phyloP scores from a whole-genome alignment of 2,888 invertebrate genomes.

The Archips crataeganus region DNA sequence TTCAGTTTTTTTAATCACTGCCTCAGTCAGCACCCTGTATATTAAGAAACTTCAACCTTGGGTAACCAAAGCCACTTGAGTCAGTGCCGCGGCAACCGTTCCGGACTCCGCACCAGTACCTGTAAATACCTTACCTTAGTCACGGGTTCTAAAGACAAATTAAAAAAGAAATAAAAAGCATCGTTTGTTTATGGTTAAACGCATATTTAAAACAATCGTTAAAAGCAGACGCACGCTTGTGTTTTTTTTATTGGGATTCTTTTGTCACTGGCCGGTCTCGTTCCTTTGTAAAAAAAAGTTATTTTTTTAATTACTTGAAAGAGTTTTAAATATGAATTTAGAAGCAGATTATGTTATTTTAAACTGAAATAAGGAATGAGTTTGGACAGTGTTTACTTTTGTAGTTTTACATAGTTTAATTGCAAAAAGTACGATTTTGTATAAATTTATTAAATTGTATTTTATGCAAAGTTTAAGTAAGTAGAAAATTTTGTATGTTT shows the following conservation, averaged over 20 bases:
- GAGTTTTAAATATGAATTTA: no score
- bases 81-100: slow-evolving; percentile 32
- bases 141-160: slow-evolving; percentile 27
- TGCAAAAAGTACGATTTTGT: background rate
- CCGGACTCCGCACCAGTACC: slow-evolving; percentile 16
- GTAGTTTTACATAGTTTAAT: background rate
- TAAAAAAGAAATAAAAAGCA: slow-evolving; percentile 32
- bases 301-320: no score
- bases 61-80: background rate
- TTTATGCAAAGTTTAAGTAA: background rate
- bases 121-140: slow-evolving; percentile 36
- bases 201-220: slow-evolving; percentile 34
- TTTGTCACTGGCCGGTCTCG: slow-evolving; percentile 10
- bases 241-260: slow-evolving; percentile 3
- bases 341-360: no score
- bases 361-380: background rate
- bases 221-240: slow-evolving; percentile 35
- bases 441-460: background rate
- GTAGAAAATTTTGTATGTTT: background rate
- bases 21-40: slow-evolving; percentile 17
- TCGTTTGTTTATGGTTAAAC: slow-evolving; percentile 42
- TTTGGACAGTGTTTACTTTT: background rate
- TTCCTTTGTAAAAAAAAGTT: background rate
- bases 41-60: slow-evolving; percentile 34
- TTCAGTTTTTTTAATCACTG: background rate